Percentiles rank a stretch among this genome's conserved stretches.
Conservation (phyloP, 35 echinoderm and acorn worm genomes). For the Strongylocentrotus purpuratus region DNA sequence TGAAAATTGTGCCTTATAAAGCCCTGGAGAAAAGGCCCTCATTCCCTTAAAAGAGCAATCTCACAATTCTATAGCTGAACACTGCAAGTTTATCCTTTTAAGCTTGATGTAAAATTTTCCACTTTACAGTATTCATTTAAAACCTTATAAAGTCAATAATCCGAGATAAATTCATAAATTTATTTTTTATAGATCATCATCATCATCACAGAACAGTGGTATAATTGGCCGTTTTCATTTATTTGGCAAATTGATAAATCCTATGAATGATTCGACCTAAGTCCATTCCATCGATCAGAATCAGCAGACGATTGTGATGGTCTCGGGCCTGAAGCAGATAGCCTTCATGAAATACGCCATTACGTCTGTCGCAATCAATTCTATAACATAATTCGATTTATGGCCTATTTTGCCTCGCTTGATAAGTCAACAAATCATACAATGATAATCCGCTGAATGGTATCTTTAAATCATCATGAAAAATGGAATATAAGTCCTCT, state of each 20-base stretch:
- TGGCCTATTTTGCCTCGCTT: neutral
- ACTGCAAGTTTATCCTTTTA: neutral
- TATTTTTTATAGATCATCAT: neutral
- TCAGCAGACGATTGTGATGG: neutral
- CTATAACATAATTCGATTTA: neutral
- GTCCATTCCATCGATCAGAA: constrained; percentile 1
- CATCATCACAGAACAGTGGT: neutral
- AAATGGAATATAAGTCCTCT: neutral
- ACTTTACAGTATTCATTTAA: neutral
- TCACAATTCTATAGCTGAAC: neutral
- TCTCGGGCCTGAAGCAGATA: neutral
- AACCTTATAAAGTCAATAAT: neutral
- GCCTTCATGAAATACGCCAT: neutral
- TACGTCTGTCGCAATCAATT: neutral
- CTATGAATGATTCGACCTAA: neutral
- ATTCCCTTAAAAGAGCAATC: neutral
- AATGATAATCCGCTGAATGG: neutral
- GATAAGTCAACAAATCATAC: neutral
- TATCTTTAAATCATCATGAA: neutral
- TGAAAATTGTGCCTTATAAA: neutral
- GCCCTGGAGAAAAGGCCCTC: neutral
- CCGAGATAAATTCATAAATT: neutral
- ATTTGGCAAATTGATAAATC: neutral
- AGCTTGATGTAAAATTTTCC: neutral
- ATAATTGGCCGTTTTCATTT: neutral